phyloP scores from a whole-genome alignment of 1,140 invertebrate species.

The Bombus picipes region DNA sequence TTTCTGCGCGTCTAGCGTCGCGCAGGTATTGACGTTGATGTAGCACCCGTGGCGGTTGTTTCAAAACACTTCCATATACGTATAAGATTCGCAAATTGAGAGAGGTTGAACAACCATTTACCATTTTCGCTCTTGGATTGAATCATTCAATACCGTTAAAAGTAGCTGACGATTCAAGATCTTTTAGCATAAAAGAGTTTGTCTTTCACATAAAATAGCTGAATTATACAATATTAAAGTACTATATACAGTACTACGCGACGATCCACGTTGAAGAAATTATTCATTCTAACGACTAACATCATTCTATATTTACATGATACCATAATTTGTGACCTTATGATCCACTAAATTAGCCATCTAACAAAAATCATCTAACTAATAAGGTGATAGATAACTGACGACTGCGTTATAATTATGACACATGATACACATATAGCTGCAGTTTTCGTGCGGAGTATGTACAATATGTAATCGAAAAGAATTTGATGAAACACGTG shows the following conservation, averaged over 20 bases:
- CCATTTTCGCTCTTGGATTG: background rate
- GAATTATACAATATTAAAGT: background rate
- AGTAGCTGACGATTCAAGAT: background rate
- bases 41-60: constrained; percentile 50
- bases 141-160: no score
- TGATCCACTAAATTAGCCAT: background rate
- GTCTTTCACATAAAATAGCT: no score
- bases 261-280: background rate
- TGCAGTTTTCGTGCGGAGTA: background rate
- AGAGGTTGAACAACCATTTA: background rate
- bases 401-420: background rate
- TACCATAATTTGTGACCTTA: background rate
- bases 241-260: background rate
- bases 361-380: background rate
- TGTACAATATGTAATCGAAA: background rate
- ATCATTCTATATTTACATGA: background rate
- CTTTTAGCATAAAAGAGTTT: no score
- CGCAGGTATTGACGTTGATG: constrained; percentile 65
- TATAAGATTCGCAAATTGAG: background rate
- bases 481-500: background rate
- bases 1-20: constrained; percentile 60
- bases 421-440: no score
- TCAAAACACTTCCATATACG: constrained; percentile 48
- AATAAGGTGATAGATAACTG: background rate
- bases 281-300: background rate